Percentiles rank a stretch among this genome's conserved stretches.
Conservation (phyloP, 2,113 vertebrate species). For the Periophthalmodon schlosseri region DNA sequence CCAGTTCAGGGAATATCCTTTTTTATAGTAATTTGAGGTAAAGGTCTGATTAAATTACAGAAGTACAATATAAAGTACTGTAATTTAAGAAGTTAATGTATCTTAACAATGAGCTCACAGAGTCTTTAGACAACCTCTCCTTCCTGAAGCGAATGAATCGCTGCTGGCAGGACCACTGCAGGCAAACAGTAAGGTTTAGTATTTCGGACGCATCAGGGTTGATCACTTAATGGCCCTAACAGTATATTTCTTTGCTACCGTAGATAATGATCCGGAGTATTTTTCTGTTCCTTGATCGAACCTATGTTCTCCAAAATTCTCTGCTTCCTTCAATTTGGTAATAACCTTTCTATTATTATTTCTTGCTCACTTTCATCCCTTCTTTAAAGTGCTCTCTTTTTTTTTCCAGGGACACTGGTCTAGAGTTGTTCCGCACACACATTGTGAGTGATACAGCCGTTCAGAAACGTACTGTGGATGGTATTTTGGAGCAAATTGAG, state of each 20-base stretch:
- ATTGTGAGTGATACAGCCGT: conserved; percentile 96
- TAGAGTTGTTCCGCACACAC: conserved; percentile 96
- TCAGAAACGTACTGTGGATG: conserved; percentile 96
- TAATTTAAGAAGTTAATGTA: conserved; percentile 35
- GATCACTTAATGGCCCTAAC: background rate
- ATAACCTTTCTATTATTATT: conserved; percentile 39
- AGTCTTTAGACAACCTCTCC: conserved; percentile 97
- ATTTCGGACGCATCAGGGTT: background rate
- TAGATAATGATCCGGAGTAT: conserved; percentile 99
- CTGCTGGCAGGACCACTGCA: conserved; percentile 99
- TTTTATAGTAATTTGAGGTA: background rate
- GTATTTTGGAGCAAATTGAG: conserved; percentile 96
- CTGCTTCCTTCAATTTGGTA: conserved; percentile 99
- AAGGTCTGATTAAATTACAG: background rate
- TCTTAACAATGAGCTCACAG: conserved; percentile 85
- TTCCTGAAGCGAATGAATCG: conserved; percentile 98
- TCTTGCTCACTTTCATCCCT: background rate
- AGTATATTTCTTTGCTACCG: background rate
- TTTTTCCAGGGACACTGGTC: conserved; percentile 89
- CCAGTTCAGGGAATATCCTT: conserved; percentile 91
- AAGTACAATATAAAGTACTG: background rate
- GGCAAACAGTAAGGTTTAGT: conserved; percentile 88
- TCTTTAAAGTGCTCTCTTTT: conserved; percentile 14
- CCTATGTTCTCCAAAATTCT: conserved; percentile 98
- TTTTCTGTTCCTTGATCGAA: conserved; percentile 98